Conservation (phyloP, 2,797 vertebrate species). For the Morus bassanus region DNA sequence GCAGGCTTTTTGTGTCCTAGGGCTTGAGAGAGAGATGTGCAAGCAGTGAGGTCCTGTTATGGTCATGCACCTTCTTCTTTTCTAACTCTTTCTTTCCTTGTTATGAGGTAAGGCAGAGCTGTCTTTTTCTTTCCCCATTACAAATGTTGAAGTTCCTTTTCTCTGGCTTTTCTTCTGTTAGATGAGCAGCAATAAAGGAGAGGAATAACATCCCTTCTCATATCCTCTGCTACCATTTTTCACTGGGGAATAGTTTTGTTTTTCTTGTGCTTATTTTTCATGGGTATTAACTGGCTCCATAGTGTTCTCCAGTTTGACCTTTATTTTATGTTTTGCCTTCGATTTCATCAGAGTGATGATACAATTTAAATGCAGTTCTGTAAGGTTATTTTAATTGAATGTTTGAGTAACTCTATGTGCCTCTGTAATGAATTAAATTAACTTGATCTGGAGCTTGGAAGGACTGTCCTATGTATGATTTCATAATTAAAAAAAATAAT, state of each 20-base stretch:
- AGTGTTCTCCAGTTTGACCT: conserved; percentile 29
- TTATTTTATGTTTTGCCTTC: conserved; percentile 53
- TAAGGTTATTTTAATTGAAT: conserved; percentile 31
- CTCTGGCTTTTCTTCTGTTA: not conserved
- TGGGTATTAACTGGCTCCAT: conserved; percentile 30
- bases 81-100: not conserved
- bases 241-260: conserved; percentile 17
- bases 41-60: not conserved
- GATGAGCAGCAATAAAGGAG: conserved; percentile 22
- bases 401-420: not conserved
- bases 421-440: conserved; percentile 12
- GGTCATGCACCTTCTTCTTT: not conserved
- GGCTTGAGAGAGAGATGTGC: not conserved
- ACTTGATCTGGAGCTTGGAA: conserved; percentile 1
- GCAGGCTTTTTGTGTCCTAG: not conserved
- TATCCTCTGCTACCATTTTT: conserved; percentile 23
- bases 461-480: not conserved
- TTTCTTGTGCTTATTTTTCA: conserved; percentile 35
- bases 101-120: not conserved
- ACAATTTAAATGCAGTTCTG: conserved; percentile 27
- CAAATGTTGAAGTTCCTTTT: not conserved
- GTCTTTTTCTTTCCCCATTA: not conserved
- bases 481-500: not conserved
- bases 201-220: not conserved
- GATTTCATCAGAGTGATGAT: conserved; percentile 18